Percentiles rank a stretch among this genome's conserved stretches.
phyloP scores from a whole-genome alignment of 1,140 invertebrate genomes.

The Ceratitis capitata region DNA sequence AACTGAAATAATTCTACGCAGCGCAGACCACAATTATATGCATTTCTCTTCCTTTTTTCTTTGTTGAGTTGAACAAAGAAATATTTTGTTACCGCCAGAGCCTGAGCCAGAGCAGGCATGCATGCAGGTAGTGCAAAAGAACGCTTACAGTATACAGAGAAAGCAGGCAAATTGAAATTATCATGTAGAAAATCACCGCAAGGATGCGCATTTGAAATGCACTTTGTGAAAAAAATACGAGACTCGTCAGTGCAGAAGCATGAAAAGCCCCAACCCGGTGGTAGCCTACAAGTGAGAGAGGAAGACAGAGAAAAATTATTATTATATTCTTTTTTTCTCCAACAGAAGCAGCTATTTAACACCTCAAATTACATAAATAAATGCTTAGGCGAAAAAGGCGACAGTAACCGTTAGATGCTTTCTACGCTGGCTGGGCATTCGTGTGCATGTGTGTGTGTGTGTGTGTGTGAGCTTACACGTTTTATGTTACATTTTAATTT shows the following conservation, averaged over 20 bases:
- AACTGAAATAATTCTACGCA: background rate
- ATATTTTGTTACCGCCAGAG: background rate
- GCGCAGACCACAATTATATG: background rate
- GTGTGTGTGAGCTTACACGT: background rate
- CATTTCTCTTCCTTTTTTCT: background rate
- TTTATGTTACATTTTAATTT: slow-evolving; percentile 35
- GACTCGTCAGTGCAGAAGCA: background rate
- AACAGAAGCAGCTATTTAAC: slow-evolving; percentile 10
- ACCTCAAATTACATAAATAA: slow-evolving; percentile 32
- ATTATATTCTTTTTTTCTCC: background rate
- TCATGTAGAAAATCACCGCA: slow-evolving; percentile 15
- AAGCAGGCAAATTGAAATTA: slow-evolving; percentile 22
- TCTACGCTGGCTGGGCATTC: background rate
- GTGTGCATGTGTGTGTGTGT: background rate
- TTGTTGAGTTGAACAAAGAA: background rate
- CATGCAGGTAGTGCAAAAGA: background rate
- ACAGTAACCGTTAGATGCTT: background rate
- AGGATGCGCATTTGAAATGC: slow-evolving; percentile 40
- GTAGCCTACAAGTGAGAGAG: background rate
- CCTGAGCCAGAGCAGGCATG: background rate
- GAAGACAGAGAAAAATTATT: too few relatives aligned
- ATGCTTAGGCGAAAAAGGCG: slow-evolving; percentile 1
- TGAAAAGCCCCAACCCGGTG: background rate
- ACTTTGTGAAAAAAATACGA: slow-evolving; percentile 37
- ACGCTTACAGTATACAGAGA: background rate